phyloP scores from a whole-genome alignment of 30 jellyfish, hydroid and myxozoan species.

The Hydractinia symbiolongicarpus region DNA sequence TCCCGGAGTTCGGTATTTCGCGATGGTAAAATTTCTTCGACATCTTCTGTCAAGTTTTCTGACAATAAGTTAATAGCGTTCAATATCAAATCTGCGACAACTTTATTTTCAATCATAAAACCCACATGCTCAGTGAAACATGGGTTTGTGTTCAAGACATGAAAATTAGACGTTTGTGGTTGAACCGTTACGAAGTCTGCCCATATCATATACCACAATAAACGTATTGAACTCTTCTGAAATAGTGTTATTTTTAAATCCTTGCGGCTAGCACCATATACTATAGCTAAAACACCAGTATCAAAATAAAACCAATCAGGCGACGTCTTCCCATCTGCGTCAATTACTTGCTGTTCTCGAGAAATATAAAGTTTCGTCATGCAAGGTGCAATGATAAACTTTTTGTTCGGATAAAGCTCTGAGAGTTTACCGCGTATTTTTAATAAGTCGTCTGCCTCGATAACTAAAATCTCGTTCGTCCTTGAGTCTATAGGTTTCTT shows the following conservation, averaged over 20 bases:
- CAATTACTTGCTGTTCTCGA: conserved; percentile 40
- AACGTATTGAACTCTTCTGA: conserved; percentile 30
- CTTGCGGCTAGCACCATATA: conserved; percentile 36
- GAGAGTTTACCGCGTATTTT: conserved; percentile 4
- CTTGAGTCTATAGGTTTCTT: no score
- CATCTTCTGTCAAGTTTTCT: not conserved
- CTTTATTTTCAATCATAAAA: conserved; percentile 49
- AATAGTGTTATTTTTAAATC: conserved; percentile 44
- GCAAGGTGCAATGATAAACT: conserved; percentile 69
- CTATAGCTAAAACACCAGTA: conserved; percentile 51
- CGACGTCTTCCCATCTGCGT: conserved; percentile 49
- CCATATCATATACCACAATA: conserved; percentile 60
- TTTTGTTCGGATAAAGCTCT: conserved; percentile 26
- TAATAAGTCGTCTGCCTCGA: conserved; percentile 11
- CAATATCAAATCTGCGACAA: conserved; percentile 48
- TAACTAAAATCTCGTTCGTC: not conserved
- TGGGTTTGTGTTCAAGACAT: conserved; percentile 44
- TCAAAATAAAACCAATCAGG: conserved; percentile 74
- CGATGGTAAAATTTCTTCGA: not conserved
- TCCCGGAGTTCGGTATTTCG: not conserved
- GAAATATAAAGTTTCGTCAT: conserved; percentile 64
- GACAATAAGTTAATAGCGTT: conserved; percentile 27
- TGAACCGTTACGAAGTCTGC: conserved; percentile 30
- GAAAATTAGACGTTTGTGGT: conserved; percentile 64
- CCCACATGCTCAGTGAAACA: conserved; percentile 73